Conservation (phyloP, 2,888 invertebrate genomes). For the Melinaea menophilus region DNA sequence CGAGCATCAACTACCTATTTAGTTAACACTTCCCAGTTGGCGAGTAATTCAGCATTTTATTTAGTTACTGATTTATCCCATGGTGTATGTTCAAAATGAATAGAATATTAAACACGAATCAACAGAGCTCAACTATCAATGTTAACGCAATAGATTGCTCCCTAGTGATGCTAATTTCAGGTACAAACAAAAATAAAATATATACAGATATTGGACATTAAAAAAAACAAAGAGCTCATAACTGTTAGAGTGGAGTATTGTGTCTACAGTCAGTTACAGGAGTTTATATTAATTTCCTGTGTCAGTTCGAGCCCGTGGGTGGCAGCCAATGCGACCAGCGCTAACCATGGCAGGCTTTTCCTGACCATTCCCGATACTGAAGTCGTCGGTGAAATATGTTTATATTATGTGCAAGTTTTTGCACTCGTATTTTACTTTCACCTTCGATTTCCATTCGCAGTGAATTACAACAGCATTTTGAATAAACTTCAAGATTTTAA, state of each 20-base stretch:
- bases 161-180: not conserved
- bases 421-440: not conserved
- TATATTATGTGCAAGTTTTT: too few relatives aligned
- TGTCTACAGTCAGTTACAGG: constrained; percentile 64
- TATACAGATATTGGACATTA: not conserved
- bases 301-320: constrained; percentile 58
- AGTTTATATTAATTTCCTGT: constrained; percentile 50
- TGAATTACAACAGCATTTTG: too few relatives aligned
- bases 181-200: not conserved
- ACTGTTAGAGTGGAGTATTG: constrained; percentile 51
- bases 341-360: constrained; percentile 64
- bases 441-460: too few relatives aligned
- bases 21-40: too few relatives aligned
- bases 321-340: constrained; percentile 59
- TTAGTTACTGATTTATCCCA: too few relatives aligned
- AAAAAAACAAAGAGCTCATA: constrained; percentile 67
- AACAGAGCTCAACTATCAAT: too few relatives aligned
- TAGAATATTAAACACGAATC: too few relatives aligned
- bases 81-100: too few relatives aligned
- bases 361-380: constrained; percentile 38
- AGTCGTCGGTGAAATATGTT: not conserved
- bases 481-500: too few relatives aligned
- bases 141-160: too few relatives aligned
- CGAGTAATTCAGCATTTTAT: too few relatives aligned
- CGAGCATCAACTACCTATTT: too few relatives aligned